Evolutionary conservation across 1,140 invertebrate species (phyloP), one percentile per base, ranked within the genome.

Genomic region (Tetramorium simillimum): DNA sequence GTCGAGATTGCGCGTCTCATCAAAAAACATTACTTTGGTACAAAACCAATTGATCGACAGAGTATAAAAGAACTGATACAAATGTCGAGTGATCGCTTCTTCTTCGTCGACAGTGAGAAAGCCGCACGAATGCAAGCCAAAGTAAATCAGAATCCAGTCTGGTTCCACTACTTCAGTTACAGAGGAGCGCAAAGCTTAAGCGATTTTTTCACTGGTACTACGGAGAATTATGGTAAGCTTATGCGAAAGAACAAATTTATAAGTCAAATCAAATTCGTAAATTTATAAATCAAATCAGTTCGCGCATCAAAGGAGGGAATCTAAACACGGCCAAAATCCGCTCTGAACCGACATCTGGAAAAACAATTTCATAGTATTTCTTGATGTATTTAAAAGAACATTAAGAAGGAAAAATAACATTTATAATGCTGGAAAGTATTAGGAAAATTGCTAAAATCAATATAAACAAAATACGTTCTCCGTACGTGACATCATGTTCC

Each of bases 141-240:
- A 60, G 92, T 92, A n/a, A 95, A 95, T 43, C 93, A 95, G 16
- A 95, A 96, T 84, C 96, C 97, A 0, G 95, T 97, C 2, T 96
- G 96, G 93, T 94, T 96, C 92, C 97, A 97, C 89, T 93, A 95
- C 18, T 97, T 96, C 88, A 89, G 93, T 3, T 97, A 96, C 85
- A 94, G 95, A 53, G 96, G 95, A 4, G 90, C 92, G n/a, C 77
- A 94, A 21, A 97, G 96, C 90, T 91, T 96, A 4, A 96, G 95
- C n/a, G 92, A 96, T 53, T 0, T 86, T 12, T 92, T 96, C 87
- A 95, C 93, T 28, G 81, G 90, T 21, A 95, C 93, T 0, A 91
- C 95, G 14, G 14, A 37, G 2, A 93, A 96, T 75, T 96, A 96
- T 87, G 96, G 96, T 97, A 94, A 91, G 80, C 96, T 95, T 90